A percentile compares a stretch with the other conserved stretches of the same genome.
phyloP scores from a whole-genome alignment of 2,888 invertebrate species.

The Thera britannica region DNA sequence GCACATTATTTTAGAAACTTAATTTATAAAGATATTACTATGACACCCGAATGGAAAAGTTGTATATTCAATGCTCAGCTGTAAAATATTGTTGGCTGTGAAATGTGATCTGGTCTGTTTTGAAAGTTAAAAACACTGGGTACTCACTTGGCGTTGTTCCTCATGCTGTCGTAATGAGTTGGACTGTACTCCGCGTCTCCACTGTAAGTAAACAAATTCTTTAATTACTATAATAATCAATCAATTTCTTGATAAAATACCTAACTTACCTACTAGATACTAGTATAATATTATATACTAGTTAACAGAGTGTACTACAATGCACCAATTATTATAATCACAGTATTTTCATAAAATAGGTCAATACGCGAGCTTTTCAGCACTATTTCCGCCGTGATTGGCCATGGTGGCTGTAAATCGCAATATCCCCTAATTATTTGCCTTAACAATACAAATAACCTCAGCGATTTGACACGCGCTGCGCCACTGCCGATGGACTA shows the following conservation, averaged over 20 bases:
- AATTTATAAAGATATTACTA: too few relatives aligned
- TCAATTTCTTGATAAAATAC: too few relatives aligned
- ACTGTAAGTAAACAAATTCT: constrained; percentile 61
- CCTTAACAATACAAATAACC: constrained; percentile 55
- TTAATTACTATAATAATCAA: neutral
- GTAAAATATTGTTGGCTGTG: too few relatives aligned
- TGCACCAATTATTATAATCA: neutral
- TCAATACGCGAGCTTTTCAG: constrained; percentile 29
- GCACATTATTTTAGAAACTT: too few relatives aligned
- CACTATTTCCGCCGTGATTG: constrained; percentile 35
- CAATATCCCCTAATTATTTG: constrained; percentile 66
- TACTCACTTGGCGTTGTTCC: constrained; percentile 77
- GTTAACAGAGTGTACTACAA: neutral
- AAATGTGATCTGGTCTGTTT: too few relatives aligned
- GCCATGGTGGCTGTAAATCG: constrained; percentile 48
- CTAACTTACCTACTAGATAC: too few relatives aligned
- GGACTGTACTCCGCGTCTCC: constrained; percentile 73
- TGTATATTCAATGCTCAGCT: too few relatives aligned
- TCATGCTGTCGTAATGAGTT: constrained; percentile 77
- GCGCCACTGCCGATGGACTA: constrained; percentile 39
- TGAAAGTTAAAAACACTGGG: neutral
- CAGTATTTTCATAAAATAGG: constrained; percentile 11
- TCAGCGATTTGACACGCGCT: constrained; percentile 51
- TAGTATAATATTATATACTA: too few relatives aligned
- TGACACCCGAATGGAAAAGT: too few relatives aligned